phyloP scores from a whole-genome alignment of 2,888 invertebrate species.

The Gymnoscelis rufifasciata region DNA sequence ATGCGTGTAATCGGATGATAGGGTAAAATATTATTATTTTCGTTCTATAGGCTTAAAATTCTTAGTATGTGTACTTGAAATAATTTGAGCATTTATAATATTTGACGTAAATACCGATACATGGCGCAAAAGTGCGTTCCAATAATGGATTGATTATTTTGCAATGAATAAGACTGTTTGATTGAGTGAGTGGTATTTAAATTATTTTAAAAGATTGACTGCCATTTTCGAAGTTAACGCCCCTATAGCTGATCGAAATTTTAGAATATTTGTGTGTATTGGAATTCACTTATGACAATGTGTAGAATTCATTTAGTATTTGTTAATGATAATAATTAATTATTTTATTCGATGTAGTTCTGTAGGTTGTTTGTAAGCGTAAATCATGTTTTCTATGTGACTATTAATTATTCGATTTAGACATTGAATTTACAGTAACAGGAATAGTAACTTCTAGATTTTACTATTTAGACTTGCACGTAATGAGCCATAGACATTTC shows the following conservation, averaged over 20 bases:
- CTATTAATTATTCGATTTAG: slow-evolving; percentile 26
- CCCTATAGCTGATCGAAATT: slow-evolving; percentile 35
- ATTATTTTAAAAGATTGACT: slow-evolving; percentile 58
- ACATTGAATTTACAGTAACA: slow-evolving; percentile 20
- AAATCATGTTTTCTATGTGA: slow-evolving; percentile 36
- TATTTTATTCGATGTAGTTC: slow-evolving; percentile 35
- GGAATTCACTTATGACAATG: slow-evolving; percentile 36
- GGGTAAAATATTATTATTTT: slow-evolving; percentile 50
- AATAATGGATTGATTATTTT: slow-evolving; percentile 29
- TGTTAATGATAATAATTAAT: slow-evolving; percentile 32
- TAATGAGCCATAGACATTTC: slow-evolving; percentile 22
- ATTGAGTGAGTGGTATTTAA: slow-evolving; percentile 58
- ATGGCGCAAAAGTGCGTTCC: slow-evolving; percentile 19
- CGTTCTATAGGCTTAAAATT: slow-evolving; percentile 68
- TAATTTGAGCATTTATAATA: slow-evolving; percentile 62
- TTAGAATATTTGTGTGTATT: slow-evolving; percentile 30
- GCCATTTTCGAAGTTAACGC: slow-evolving; percentile 48
- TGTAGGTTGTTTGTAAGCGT: slow-evolving; percentile 37
- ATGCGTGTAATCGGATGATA: slow-evolving; percentile 69
- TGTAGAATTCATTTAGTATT: slow-evolving; percentile 39
- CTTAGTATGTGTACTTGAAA: slow-evolving; percentile 47
- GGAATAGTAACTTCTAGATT: slow-evolving; percentile 22
- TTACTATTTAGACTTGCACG: slow-evolving; percentile 21
- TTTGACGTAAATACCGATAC: slow-evolving; percentile 33
- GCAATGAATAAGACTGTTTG: slow-evolving; percentile 67